These are phyloP conservation scores for Desmophyllum pertusum DNA, from an alignment of 92 coral and sea anemone genomes.

Conservation along the genomic window DNA sequence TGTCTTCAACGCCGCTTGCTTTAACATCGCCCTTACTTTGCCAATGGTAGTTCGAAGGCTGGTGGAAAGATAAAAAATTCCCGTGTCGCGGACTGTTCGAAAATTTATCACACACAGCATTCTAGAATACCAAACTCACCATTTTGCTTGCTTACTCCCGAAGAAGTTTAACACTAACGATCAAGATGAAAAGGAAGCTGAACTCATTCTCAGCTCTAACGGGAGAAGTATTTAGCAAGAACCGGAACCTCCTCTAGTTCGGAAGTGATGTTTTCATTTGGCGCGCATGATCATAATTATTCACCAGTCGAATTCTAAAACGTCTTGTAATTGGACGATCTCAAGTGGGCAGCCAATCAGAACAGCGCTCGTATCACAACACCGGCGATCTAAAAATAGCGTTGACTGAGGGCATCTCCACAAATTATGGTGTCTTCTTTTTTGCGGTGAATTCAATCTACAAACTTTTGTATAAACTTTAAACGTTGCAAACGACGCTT, in stretches of 20 bases:
- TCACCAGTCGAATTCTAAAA: constrained; percentile 33
- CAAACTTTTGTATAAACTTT: neutral
- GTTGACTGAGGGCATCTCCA: constrained; percentile 8
- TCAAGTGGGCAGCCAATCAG: constrained; percentile 25
- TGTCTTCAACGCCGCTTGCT: constrained; percentile 99
- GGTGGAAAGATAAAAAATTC: neutral
- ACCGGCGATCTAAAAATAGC: constrained; percentile 26
- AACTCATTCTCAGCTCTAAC: constrained; percentile 14
- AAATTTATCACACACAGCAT: neutral
- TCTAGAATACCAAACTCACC: constrained; percentile 24
- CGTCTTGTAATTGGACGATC: constrained; percentile 21
- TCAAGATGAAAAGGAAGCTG: constrained; percentile 5
- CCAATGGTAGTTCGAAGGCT: constrained; percentile 96
- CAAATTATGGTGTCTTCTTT: neutral
- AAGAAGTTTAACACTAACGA: constrained; percentile 11
- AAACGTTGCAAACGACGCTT: neutral
- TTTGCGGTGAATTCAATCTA: constrained; percentile 27
- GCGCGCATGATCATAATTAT: constrained; percentile 39
- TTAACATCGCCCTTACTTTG: constrained; percentile 98
- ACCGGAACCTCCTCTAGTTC: constrained; percentile 38
- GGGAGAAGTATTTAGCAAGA: neutral
- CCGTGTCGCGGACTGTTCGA: neutral
- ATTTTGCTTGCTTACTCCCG: constrained; percentile 18
- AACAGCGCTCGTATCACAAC: neutral
- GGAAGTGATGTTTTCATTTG: constrained; percentile 54